Percentiles rank a stretch among this genome's conserved stretches.
phyloP scores from a whole-genome alignment of 2,113 vertebrate genomes.

The Epinephelus fuscoguttatus region DNA sequence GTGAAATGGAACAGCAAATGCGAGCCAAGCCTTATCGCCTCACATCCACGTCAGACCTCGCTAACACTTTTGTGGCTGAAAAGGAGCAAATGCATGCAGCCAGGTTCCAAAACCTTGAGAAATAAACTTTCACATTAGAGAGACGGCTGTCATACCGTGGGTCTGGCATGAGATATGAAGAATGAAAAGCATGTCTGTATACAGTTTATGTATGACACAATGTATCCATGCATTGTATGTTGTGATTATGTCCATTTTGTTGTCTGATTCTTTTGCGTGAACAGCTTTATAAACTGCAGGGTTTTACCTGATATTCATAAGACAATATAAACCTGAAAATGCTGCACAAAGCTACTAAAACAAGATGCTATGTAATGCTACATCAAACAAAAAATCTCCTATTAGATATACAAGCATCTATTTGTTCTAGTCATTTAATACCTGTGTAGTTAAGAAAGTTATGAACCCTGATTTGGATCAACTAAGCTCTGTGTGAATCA shows the following conservation, averaged over 20 bases:
- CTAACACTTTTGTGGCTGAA: constrained; percentile 25
- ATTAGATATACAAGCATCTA: background rate
- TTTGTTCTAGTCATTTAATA: constrained; percentile 37
- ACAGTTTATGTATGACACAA: background rate
- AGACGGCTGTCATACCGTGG: background rate
- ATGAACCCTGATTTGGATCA: constrained; percentile 35
- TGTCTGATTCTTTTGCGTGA: background rate
- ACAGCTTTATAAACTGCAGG: background rate
- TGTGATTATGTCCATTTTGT: background rate
- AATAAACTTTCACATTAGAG: background rate
- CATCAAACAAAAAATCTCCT: background rate
- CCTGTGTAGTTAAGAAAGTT: constrained; percentile 39
- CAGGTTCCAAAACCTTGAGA: background rate
- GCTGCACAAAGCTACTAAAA: background rate
- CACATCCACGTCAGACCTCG: constrained; percentile 14
- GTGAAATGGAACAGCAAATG: no score
- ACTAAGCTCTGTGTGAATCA: constrained; percentile 36
- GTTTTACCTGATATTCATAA: background rate
- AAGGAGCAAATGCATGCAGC: constrained; percentile 18
- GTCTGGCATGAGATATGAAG: constrained; percentile 1
- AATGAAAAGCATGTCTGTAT: background rate
- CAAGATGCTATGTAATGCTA: background rate
- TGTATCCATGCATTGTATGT: background rate
- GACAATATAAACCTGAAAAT: background rate
- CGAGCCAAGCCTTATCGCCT: background rate